Conservation (phyloP, 2,113 vertebrate species). For the Ciconia boyciana region DNA sequence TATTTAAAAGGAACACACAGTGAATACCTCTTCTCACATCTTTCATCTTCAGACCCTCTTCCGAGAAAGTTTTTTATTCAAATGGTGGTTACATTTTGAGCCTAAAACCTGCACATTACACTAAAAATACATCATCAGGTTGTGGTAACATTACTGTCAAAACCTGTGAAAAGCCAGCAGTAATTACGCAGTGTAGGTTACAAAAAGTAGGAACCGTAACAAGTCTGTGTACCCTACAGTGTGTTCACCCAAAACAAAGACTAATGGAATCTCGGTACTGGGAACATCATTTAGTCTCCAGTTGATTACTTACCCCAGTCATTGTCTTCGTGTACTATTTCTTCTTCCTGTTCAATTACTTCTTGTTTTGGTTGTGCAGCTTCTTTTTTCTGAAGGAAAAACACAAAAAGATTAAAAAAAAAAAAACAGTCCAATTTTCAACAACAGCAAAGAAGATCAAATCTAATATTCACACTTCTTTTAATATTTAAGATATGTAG, state of each 20-base stretch:
- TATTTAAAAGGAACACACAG: not conserved
- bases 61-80: not conserved
- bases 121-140: not conserved
- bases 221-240: not conserved
- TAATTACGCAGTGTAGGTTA: not conserved
- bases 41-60: not conserved
- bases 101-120: not conserved
- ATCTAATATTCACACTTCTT: not conserved
- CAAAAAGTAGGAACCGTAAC: not conserved
- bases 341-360: conserved; percentile 72
- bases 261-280: not conserved
- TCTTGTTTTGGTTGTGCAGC: conserved; percentile 78
- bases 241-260: not conserved
- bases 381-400: conserved; percentile 77
- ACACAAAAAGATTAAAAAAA: not conserved
- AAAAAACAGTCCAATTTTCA: not conserved
- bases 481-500: not conserved
- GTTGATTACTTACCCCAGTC: conserved; percentile 83
- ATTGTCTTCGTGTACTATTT: conserved; percentile 90
- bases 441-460: not conserved
- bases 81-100: not conserved
- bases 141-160: not conserved
- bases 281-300: not conserved
- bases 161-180: not conserved
- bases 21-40: not conserved